Conservation (phyloP, 2,113 vertebrate species). For the Amblyornis subalaris region DNA sequence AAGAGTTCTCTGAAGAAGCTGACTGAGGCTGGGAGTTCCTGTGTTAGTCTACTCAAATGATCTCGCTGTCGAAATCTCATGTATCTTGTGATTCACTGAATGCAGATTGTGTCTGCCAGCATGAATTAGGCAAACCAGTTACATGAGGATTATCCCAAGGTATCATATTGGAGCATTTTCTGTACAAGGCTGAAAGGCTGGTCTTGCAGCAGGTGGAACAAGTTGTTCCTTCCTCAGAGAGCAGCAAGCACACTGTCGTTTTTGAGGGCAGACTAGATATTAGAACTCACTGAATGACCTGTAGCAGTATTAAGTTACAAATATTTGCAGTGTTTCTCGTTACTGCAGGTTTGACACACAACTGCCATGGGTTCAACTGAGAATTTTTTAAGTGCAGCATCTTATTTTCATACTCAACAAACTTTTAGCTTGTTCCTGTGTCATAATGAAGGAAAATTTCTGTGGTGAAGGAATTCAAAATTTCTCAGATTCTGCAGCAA, state of each 20-base stretch:
- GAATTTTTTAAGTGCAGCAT: background rate
- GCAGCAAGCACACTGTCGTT: background rate
- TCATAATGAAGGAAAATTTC: background rate
- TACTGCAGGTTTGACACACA: background rate
- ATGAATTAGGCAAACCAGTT: background rate
- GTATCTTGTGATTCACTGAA: conserved; percentile 7
- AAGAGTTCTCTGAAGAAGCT: background rate
- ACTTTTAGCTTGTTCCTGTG: background rate
- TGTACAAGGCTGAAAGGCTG: background rate
- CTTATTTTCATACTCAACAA: background rate
- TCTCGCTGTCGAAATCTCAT: background rate
- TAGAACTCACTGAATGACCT: background rate
- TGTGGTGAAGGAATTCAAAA: background rate
- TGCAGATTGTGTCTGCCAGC: conserved; percentile 4
- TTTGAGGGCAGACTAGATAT: background rate
- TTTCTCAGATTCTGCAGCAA: background rate
- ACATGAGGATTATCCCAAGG: background rate
- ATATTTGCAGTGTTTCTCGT: background rate
- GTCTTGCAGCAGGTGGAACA: conserved; percentile 18
- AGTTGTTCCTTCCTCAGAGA: background rate
- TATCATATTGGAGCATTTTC: background rate
- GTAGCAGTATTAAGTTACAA: background rate
- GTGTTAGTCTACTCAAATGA: background rate
- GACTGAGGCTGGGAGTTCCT: fast-evolving
- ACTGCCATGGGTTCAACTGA: background rate